Percentiles rank a stretch among this genome's conserved stretches.
Conservation (phyloP, 2,797 vertebrate genomes). For the Crocidura indochinensis region DNA sequence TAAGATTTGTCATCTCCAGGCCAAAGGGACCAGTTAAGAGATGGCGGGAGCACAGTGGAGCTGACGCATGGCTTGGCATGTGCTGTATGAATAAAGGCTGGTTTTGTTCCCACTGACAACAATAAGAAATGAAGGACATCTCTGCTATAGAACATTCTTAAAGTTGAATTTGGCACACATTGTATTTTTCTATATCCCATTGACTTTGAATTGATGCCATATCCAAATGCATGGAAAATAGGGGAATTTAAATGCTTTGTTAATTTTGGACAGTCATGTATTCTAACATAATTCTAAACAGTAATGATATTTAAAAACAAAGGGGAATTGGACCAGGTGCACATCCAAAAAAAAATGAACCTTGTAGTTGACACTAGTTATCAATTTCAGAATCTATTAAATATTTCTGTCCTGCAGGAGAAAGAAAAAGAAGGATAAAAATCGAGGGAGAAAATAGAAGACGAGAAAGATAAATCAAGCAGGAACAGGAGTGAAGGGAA, state of each 20-base stretch:
- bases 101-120: not conserved
- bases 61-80: not conserved
- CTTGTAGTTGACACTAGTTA: not conserved
- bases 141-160: not conserved
- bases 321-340: not conserved
- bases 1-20: not conserved
- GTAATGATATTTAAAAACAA: not conserved
- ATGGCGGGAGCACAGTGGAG: fast-evolving
- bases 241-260: not conserved
- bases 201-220: not conserved
- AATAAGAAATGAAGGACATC: not conserved
- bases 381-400: not conserved
- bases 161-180: not conserved
- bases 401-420: too few relatives aligned
- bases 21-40: too few relatives aligned
- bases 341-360: not conserved
- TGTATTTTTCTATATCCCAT: not conserved
- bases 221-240: not conserved
- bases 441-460: too few relatives aligned
- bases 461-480: too few relatives aligned
- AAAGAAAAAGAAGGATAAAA: too few relatives aligned
- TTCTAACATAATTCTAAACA: not conserved
- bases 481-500: too few relatives aligned
- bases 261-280: not conserved
- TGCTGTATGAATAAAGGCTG: not conserved